phyloP scores from a whole-genome alignment of 2,113 vertebrate species.

The Lepus americanus region DNA sequence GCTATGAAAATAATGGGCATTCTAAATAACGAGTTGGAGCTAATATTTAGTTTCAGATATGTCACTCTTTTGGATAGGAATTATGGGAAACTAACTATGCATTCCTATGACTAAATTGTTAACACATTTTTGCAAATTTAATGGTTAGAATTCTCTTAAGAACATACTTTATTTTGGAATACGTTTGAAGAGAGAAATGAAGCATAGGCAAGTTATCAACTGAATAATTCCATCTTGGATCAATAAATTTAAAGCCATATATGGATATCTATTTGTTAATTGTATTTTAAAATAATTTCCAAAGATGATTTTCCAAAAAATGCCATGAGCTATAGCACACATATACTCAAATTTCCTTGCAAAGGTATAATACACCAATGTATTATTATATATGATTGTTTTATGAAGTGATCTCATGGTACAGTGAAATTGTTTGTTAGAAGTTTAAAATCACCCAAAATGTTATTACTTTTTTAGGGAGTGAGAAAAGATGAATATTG shows the following conservation, averaged over 20 bases:
- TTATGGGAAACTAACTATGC: background rate
- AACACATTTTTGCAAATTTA: background rate
- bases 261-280: background rate
- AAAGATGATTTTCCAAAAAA: background rate
- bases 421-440: background rate
- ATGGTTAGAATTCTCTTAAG: constrained; percentile 1
- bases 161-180: background rate
- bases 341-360: background rate
- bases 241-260: background rate
- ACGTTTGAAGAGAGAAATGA: constrained; percentile 13
- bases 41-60: background rate
- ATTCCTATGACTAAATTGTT: background rate
- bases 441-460: constrained; percentile 12
- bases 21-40: constrained; percentile 20
- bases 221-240: background rate
- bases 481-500: background rate
- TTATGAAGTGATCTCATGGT: background rate
- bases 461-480: background rate
- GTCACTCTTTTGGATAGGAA: background rate
- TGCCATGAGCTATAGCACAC: background rate
- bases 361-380: background rate
- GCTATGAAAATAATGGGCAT: background rate
- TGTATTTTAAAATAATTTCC: constrained; percentile 20
- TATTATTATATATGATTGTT: background rate
- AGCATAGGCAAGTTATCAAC: background rate